phyloP scores from a whole-genome alignment of 2,888 invertebrate species.

The Pogonocherus hispidulus region DNA sequence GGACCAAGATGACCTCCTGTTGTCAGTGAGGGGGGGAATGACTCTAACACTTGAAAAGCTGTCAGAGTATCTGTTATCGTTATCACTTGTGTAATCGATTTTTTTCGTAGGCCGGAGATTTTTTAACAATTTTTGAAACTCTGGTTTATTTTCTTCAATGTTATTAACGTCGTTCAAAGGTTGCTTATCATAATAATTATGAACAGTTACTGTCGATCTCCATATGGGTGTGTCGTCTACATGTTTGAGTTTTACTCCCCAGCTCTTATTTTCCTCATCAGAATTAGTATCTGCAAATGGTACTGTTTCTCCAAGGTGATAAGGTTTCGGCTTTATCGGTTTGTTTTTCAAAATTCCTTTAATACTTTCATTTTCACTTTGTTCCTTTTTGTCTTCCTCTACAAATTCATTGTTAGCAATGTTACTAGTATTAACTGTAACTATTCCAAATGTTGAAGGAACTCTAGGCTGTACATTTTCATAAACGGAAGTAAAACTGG shows the following conservation, averaged over 20 bases:
- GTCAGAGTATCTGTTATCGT: conserved; percentile 49
- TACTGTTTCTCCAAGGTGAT: conserved; percentile 75
- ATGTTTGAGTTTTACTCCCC: conserved; percentile 71
- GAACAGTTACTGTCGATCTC: conserved; percentile 68
- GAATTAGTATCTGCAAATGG: conserved; percentile 58
- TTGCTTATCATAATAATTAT: conserved; percentile 60
- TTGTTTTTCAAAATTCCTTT: conserved; percentile 83
- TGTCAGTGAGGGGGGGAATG: conserved; percentile 45
- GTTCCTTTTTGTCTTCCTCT: conserved; percentile 55
- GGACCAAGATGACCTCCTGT: conserved; percentile 62
- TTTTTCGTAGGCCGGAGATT: conserved; percentile 61
- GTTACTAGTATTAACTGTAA: conserved; percentile 64
- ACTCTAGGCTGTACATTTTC: conserved; percentile 43
- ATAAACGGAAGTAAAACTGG: conserved; percentile 33
- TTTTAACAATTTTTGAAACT: conserved; percentile 64
- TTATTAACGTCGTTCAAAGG: neutral
- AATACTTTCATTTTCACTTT: conserved; percentile 67
- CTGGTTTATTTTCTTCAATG: conserved; percentile 54
- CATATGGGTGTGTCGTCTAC: conserved; percentile 65
- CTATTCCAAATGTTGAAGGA: conserved; percentile 50
- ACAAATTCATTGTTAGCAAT: conserved; percentile 55
- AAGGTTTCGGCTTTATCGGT: conserved; percentile 81
- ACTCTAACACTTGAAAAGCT: conserved; percentile 50
- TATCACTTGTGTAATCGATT: conserved; percentile 55
- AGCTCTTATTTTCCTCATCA: conserved; percentile 63